These are phyloP conservation scores for Eremophila alpestris DNA, from an alignment of 2,797 vertebrate genomes.

Conservation along the genomic window DNA sequence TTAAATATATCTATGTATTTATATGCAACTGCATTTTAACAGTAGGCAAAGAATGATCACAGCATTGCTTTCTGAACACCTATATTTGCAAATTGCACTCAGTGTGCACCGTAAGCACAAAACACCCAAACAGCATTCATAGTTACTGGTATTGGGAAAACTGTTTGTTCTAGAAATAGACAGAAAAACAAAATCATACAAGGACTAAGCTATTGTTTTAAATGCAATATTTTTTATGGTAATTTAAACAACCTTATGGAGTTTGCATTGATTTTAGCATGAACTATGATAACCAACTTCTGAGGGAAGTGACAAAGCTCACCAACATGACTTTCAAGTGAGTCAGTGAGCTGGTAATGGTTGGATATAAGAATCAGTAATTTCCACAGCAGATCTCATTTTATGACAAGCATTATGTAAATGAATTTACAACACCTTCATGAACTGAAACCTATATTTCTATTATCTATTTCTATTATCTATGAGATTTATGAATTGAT, in stretches of 20 bases:
- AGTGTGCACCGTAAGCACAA: neutral
- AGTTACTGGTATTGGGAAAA: neutral
- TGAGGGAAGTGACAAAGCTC: neutral
- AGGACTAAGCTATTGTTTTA: neutral
- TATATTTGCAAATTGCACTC: neutral
- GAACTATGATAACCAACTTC: neutral
- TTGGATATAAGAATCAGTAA: neutral
- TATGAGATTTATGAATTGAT: neutral
- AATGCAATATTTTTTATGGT: neutral
- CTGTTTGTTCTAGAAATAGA: neutral
- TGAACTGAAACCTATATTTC: rapidly evolving
- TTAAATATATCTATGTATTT: neutral
- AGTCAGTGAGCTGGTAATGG: neutral
- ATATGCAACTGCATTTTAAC: neutral
- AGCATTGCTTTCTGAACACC: neutral
- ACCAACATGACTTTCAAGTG: neutral
- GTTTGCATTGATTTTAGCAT: neutral
- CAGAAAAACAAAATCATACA: neutral
- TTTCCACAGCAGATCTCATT: neutral
- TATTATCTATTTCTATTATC: neutral
- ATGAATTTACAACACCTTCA: neutral
- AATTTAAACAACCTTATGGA: neutral
- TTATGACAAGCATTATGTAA: neutral
- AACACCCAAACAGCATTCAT: neutral
- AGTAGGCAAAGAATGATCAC: neutral